Conservation (phyloP, 2,113 vertebrate species). For the Silurus asotus region DNA sequence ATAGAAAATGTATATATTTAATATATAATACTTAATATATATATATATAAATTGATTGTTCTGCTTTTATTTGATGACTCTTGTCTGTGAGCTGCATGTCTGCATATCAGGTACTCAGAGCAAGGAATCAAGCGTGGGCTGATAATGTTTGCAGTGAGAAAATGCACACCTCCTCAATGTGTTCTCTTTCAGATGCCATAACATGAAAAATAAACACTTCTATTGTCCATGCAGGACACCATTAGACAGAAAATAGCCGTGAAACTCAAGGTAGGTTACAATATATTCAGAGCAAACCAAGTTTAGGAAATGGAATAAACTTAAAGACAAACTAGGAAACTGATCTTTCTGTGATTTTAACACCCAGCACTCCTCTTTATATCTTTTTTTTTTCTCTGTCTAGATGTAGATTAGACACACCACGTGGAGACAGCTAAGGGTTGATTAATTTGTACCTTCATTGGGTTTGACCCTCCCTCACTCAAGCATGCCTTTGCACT, state of each 20-base stretch:
- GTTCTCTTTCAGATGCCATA: not conserved
- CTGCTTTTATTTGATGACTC: not conserved
- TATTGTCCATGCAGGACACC: not conserved
- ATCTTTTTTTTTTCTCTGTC: not conserved
- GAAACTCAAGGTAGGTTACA: not conserved
- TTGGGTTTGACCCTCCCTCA: conserved; percentile 21
- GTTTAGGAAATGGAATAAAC: not conserved
- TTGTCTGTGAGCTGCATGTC: not conserved
- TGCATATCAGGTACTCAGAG: not conserved
- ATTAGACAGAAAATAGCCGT: not conserved
- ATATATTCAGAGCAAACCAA: not conserved
- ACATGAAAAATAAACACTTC: not conserved
- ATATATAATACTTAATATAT: not conserved
- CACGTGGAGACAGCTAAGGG: not conserved
- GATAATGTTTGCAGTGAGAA: conserved; percentile 18
- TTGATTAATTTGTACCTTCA: conserved; percentile 34
- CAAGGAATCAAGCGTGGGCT: conserved; percentile 13
- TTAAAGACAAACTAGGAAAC: not conserved
- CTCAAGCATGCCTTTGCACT: conserved; percentile 30
- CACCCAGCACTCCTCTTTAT: not conserved
- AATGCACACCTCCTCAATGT: conserved; percentile 16
- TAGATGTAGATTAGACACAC: not conserved
- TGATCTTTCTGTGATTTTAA: not conserved
- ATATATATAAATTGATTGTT: not conserved
- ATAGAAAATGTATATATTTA: not conserved